Conservation (phyloP, 2,797 vertebrate species). For the Oreonectes daqikongensis region DNA sequence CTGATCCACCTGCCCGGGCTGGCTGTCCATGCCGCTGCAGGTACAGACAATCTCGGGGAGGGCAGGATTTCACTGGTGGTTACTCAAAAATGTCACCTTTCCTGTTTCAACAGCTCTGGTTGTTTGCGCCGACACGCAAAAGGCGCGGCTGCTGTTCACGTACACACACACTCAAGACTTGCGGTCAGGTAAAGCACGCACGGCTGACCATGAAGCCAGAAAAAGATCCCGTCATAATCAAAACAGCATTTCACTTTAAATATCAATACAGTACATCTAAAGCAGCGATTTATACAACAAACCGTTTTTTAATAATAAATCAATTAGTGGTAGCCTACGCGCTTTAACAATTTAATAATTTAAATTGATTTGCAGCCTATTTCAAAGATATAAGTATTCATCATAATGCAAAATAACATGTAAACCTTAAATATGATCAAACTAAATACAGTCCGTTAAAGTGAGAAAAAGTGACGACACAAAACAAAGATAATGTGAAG, state of each 20-base stretch:
- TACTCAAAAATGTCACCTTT: conserved; percentile 86
- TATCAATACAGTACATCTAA: neutral
- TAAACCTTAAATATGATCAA: no score
- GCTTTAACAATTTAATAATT: no score
- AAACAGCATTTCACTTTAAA: conserved; percentile 15
- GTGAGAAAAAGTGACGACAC: neutral
- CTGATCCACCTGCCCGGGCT: conserved; percentile 73
- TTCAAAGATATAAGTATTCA: neutral
- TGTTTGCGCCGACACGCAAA: conserved; percentile 81
- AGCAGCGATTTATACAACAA: neutral
- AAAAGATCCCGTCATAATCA: conserved; percentile 20
- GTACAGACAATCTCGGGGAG: conserved; percentile 80
- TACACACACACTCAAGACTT: conserved; percentile 64
- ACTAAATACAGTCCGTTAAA: neutral
- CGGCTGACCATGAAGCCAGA: conserved; percentile 62
- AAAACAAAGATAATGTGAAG: conserved; percentile 42
- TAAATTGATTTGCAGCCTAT: neutral
- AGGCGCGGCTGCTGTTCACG: conserved; percentile 72
- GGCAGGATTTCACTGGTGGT: conserved; percentile 77
- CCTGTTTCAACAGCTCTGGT: conserved; percentile 78
- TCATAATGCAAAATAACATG: neutral
- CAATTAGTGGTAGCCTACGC: no score
- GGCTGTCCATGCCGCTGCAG: conserved; percentile 68
- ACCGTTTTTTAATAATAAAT: neutral
- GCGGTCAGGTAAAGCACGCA: conserved; percentile 77